Evolutionary conservation across 92 coral and sea anemone species (phyloP).

Genomic region (Parazoanthus atlanticus): DNA sequence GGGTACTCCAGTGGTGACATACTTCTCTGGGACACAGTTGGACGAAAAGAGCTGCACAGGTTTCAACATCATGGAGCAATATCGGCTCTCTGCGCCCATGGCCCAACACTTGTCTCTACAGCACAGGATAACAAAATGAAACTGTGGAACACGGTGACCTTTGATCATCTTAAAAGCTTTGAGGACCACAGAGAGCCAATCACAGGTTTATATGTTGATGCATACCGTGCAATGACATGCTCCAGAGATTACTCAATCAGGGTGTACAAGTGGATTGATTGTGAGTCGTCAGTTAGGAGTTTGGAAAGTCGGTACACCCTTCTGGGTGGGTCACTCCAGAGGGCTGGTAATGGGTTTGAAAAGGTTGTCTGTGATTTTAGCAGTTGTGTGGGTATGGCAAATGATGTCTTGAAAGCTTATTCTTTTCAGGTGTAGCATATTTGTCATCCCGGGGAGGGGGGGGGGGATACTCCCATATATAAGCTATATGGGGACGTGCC

Average conservation of each 20-base stretch:
- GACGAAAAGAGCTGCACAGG: constrained; percentile 49
- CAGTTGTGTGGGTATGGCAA: constrained; percentile 86
- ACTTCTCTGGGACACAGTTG: constrained; percentile 66
- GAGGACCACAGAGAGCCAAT: constrained; percentile 65
- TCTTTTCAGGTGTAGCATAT: constrained; percentile 70
- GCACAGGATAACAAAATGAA: constrained; percentile 61
- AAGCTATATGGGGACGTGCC: no score
- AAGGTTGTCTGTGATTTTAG: constrained; percentile 83
- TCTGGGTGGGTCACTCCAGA: constrained; percentile 84
- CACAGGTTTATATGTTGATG: constrained; percentile 79
- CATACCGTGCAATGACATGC: constrained; percentile 79
- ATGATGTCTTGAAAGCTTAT: constrained; percentile 85
- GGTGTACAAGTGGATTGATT: constrained; percentile 71
- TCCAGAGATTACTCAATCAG: constrained; percentile 84
- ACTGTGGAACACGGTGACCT: constrained; percentile 60
- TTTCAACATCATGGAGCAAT: constrained; percentile 65
- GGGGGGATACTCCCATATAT: no score
- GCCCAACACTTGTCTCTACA: constrained; percentile 55
- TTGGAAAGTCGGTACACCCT: constrained; percentile 81
- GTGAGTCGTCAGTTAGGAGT: constrained; percentile 17
- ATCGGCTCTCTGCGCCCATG: constrained; percentile 55
- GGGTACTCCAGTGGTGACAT: constrained; percentile 75
- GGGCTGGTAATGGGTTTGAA: constrained; percentile 93
- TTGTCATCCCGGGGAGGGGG: no score
- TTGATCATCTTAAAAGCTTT: constrained; percentile 50